These are phyloP conservation scores for Heliothis virescens DNA, from an alignment of 1,140 invertebrate species.

Conservation along the genomic window DNA sequence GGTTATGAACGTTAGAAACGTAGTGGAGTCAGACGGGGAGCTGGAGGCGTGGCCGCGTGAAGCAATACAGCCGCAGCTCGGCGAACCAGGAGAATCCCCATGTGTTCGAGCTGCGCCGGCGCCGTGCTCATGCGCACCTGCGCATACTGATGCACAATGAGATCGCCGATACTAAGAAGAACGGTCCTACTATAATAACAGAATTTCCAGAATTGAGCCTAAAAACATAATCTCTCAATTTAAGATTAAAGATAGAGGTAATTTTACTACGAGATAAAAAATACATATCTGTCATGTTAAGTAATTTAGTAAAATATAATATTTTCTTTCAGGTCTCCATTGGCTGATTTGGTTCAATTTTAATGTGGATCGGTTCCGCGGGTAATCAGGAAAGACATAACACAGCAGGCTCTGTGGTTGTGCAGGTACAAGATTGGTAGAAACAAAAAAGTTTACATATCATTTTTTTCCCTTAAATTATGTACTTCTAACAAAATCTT, in stretches of 20 bases:
- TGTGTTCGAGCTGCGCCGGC: slow-evolving; percentile 96
- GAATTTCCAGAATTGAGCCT: too few relatives aligned
- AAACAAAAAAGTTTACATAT: neutral
- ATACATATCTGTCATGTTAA: too few relatives aligned
- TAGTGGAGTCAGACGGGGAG: slow-evolving; percentile 68
- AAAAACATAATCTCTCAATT: too few relatives aligned
- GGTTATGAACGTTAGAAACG: slow-evolving; percentile 81
- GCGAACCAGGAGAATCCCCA: slow-evolving; percentile 97
- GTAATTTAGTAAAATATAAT: neutral
- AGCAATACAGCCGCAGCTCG: slow-evolving; percentile 98
- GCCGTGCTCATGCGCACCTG: slow-evolving; percentile 94
- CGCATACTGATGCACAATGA: slow-evolving; percentile 95
- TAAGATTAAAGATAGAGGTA: too few relatives aligned
- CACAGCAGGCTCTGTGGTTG: slow-evolving; percentile 97
- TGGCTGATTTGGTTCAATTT: slow-evolving; percentile 97
- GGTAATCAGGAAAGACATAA: slow-evolving; percentile 99
- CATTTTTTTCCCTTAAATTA: neutral
- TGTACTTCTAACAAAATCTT: neutral
- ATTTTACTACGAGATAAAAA: too few relatives aligned
- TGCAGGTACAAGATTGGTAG: slow-evolving; percentile 73
- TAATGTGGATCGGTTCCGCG: slow-evolving; percentile 96
- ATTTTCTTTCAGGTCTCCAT: slow-evolving; percentile 66
- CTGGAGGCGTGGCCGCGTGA: slow-evolving; percentile 89
- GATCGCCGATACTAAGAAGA: slow-evolving; percentile 91
- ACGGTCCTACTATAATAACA: slow-evolving; percentile 58